Evolutionary conservation across 53 echinoderm and acorn worm genomes (phyloP).

Genomic region (Mesocentrotus franciscanus): DNA sequence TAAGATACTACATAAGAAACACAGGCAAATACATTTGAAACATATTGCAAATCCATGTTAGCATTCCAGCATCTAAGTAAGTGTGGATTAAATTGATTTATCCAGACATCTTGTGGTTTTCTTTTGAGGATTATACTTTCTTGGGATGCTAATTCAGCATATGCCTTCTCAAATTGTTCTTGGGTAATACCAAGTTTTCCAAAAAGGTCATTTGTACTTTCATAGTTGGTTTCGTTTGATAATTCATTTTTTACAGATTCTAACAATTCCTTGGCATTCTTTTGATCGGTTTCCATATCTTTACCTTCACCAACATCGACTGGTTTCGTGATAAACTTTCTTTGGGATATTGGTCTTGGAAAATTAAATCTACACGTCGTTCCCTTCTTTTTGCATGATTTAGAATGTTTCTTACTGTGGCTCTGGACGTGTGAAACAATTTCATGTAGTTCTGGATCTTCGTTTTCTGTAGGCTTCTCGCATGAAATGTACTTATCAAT

Average conservation of each 20-base stretch:
- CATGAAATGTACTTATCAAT: slow-evolving; percentile 75
- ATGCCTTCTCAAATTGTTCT: slow-evolving; percentile 69
- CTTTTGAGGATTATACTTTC: slow-evolving; percentile 67
- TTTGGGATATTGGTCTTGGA: slow-evolving; percentile 71
- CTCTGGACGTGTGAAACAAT: slow-evolving; percentile 65
- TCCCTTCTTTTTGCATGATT: slow-evolving; percentile 72
- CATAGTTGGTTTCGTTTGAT: slow-evolving; percentile 37
- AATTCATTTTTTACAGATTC: slow-evolving; percentile 23
- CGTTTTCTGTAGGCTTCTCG: slow-evolving; percentile 60
- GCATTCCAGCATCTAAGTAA: slow-evolving; percentile 76
- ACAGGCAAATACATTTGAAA: slow-evolving; percentile 71
- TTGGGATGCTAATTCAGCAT: slow-evolving; percentile 43
- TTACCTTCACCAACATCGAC: not conserved
- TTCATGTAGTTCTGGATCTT: slow-evolving; percentile 69
- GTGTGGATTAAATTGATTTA: slow-evolving; percentile 76
- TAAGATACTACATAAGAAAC: slow-evolving; percentile 78
- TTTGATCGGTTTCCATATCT: not conserved
- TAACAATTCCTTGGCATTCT: slow-evolving; percentile 27
- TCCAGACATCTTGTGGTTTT: slow-evolving; percentile 70
- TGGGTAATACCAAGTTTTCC: slow-evolving; percentile 58
- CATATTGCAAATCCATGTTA: slow-evolving; percentile 78
- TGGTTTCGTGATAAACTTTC: slow-evolving; percentile 58
- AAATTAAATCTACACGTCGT: slow-evolving; percentile 75
- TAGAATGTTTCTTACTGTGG: slow-evolving; percentile 74
- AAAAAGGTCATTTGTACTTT: slow-evolving; percentile 62